Evolutionary conservation across 1,140 invertebrate species (phyloP), one percentile per base, ranked within the genome.

Genomic region (Brachionus plicatilis): DNA sequence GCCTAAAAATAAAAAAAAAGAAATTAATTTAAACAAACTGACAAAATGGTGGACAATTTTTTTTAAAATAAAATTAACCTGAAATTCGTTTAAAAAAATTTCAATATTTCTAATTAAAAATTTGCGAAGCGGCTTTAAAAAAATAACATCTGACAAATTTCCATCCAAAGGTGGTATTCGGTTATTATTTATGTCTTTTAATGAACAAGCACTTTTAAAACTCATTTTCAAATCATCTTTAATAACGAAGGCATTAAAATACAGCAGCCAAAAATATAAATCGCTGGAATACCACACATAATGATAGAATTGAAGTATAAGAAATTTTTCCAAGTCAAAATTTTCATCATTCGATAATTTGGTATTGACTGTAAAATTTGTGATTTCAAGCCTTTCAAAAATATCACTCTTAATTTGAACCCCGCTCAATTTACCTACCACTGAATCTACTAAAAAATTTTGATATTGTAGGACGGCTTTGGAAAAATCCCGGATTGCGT

Each of bases 231-330:
- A 17, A 43, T 72, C 43, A 47, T 2, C 6, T 8, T 72, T 76
- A 8, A 27, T 50, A 7, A 50, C 7, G 27, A 76, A 76, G 3
- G n/a, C n/a, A 12, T 76, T 76, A 2, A 76, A 76, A 27, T 76
- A 76, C 3, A 76, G 20, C 27, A 76, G 24, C 72, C 72, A 76
- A 50, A 50, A 76, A 14, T 47, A 76, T 29, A 76, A 27, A 76
- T 76, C 72, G 33, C 72, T 76, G 3, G 72, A 50, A 50, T 76
- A 76, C 72, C 72, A 76, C 3, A 76, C 27, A 27, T 29, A 76
- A 47, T 76, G 72, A 11, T 50, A 50, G 27, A 76, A 76, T 50
- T 76, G 37, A 20, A 72, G 41, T 43, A 72, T 41, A 2, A 72
- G 17, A 72, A 72, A 72, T 1, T 72, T 43, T 37, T 72, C 14